Conservation (phyloP, 2,888 invertebrate genomes). For the Acronicta psi region DNA sequence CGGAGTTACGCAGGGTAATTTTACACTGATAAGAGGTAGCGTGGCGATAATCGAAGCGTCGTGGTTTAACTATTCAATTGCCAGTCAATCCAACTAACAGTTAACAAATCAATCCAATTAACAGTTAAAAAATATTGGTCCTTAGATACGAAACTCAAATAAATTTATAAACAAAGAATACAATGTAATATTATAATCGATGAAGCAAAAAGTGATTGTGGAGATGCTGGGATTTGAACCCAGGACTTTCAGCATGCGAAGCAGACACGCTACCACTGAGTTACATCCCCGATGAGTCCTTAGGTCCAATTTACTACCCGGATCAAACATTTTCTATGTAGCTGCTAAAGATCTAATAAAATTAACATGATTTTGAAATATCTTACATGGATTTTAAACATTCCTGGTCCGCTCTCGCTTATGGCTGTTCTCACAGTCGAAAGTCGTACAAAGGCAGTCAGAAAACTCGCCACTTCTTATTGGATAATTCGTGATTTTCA, state of each 20-base stretch:
- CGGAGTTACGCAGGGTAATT: conserved; percentile 76
- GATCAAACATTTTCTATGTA: background rate
- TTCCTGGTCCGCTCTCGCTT: conserved; percentile 54
- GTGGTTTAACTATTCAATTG: too few relatives aligned
- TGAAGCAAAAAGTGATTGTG: conserved; percentile 59
- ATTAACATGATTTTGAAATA: background rate
- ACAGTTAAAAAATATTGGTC: background rate
- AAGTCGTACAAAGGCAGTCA: conserved; percentile 62
- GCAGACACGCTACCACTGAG: conserved; percentile 90
- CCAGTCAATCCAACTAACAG: too few relatives aligned
- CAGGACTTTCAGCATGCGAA: conserved; percentile 91
- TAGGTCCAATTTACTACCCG: background rate
- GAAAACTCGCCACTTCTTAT: conserved; percentile 80
- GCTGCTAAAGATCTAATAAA: too few relatives aligned
- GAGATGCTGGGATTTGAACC: conserved; percentile 91
- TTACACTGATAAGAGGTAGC: conserved; percentile 54
- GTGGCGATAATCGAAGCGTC: conserved; percentile 36
- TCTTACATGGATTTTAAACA: background rate
- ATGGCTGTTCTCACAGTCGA: conserved; percentile 28
- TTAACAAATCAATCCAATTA: too few relatives aligned
- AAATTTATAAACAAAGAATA: background rate
- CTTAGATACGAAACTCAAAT: background rate
- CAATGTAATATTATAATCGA: background rate
- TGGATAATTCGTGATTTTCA: conserved; percentile 87
- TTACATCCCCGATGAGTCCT: conserved; percentile 77